A percentile compares a stretch with the other conserved stretches of the same genome.
phyloP scores from a whole-genome alignment of 2,113 vertebrate genomes.

The Crotalus tigris region DNA sequence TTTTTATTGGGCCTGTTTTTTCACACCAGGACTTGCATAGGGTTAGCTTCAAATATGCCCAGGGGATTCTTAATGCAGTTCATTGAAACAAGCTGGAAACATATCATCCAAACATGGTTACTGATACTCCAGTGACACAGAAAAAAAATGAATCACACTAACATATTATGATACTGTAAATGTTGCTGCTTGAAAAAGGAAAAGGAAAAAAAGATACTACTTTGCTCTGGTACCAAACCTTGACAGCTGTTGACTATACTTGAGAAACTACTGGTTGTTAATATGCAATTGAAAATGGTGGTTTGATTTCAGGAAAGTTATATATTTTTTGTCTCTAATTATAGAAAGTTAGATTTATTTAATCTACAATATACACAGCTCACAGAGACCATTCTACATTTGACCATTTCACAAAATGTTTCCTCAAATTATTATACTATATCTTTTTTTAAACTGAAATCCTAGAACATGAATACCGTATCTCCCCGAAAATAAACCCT shows the following conservation, averaged over 20 bases:
- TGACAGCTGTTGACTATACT: background rate
- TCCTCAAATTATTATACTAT: background rate
- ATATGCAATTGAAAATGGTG: background rate
- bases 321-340: background rate
- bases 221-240: background rate
- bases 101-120: background rate
- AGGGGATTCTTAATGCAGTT: background rate
- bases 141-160: background rate
- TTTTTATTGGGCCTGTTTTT: background rate
- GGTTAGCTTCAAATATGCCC: background rate
- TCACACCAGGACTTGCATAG: background rate
- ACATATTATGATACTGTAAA: background rate
- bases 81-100: background rate
- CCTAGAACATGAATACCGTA: background rate
- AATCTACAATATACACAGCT: background rate
- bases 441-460: background rate
- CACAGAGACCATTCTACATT: background rate
- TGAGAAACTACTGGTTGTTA: background rate
- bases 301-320: background rate
- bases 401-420: background rate
- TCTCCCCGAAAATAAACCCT: too few relatives aligned
- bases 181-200: background rate
- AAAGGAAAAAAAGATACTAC: background rate
- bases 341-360: background rate
- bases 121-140: background rate